These are phyloP conservation scores for Enteromius argenteus DNA, from an alignment of 2,797 vertebrate genomes.

Conservation along the genomic window DNA sequence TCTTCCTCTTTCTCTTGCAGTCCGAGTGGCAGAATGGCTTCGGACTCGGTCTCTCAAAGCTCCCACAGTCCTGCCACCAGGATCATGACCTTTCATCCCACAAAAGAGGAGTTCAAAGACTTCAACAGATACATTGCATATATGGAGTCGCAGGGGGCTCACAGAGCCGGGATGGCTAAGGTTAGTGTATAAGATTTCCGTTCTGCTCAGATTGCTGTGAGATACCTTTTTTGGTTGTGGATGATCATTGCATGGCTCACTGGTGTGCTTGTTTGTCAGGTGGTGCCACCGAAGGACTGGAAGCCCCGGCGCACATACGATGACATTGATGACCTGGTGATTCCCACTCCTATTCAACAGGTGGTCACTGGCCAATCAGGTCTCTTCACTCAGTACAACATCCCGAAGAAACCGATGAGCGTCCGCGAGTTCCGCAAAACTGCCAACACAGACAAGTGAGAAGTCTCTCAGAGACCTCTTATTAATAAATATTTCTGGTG, in stretches of 20 bases:
- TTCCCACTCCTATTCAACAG: slow-evolving; percentile 96
- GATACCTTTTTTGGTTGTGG: not conserved
- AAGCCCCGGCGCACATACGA: slow-evolving; percentile 90
- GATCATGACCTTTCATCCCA: slow-evolving; percentile 94
- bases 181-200: slow-evolving; percentile 66
- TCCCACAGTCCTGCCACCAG: slow-evolving; percentile 79
- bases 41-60: slow-evolving; percentile 82
- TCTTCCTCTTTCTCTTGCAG: slow-evolving; percentile 6
- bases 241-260: not conserved
- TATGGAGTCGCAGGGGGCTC: slow-evolving; percentile 94
- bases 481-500: not conserved
- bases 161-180: slow-evolving; percentile 92
- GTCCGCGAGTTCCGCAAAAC: slow-evolving; percentile 93
- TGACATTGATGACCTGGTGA: slow-evolving; percentile 92
- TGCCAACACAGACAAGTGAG: slow-evolving; percentile 92
- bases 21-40: slow-evolving; percentile 80
- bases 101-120: slow-evolving; percentile 91
- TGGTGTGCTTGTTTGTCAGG: slow-evolving; percentile 70
- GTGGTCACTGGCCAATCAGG: slow-evolving; percentile 97
- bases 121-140: slow-evolving; percentile 91
- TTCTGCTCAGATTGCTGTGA: not conserved
- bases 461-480: not conserved
- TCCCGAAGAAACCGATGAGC: slow-evolving; percentile 98
- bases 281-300: slow-evolving; percentile 95
- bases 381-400: slow-evolving; percentile 98